Conservation (phyloP, 2,113 vertebrate genomes). For the Hippocampus mohnikei region DNA sequence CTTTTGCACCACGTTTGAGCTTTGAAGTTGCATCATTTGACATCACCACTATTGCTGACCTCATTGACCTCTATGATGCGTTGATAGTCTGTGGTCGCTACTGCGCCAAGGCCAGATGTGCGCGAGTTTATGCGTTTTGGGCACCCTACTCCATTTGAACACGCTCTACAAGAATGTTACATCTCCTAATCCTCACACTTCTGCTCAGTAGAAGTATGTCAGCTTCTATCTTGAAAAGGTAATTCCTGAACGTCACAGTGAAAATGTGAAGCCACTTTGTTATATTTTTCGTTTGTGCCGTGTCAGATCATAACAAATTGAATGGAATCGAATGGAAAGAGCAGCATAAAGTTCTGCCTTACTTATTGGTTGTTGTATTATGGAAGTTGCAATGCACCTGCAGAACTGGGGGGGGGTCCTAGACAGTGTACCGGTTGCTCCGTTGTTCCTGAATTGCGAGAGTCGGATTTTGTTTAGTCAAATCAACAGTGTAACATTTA, state of each 20-base stretch:
- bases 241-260: not conserved
- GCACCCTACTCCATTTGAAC: not conserved
- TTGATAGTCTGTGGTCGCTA: not conserved
- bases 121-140: not conserved
- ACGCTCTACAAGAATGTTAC: not conserved
- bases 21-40: not conserved
- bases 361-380: not conserved
- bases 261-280: not conserved
- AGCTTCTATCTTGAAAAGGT: slow-evolving; percentile 15
- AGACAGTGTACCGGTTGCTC: not conserved
- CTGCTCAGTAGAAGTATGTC: not conserved
- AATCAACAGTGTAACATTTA: not conserved
- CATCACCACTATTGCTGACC: not conserved
- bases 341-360: not conserved
- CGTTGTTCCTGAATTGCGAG: no score
- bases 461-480: not conserved
- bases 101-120: not conserved
- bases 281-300: not conserved
- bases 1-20: not conserved
- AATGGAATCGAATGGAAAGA: not conserved
- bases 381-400: not conserved
- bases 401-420: not conserved
- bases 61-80: not conserved
- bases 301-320: no score
- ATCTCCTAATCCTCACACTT: slow-evolving; percentile 1